Evolutionary conservation across 2,797 vertebrate genomes (phyloP).

Genomic region (Zalophus californianus): DNA sequence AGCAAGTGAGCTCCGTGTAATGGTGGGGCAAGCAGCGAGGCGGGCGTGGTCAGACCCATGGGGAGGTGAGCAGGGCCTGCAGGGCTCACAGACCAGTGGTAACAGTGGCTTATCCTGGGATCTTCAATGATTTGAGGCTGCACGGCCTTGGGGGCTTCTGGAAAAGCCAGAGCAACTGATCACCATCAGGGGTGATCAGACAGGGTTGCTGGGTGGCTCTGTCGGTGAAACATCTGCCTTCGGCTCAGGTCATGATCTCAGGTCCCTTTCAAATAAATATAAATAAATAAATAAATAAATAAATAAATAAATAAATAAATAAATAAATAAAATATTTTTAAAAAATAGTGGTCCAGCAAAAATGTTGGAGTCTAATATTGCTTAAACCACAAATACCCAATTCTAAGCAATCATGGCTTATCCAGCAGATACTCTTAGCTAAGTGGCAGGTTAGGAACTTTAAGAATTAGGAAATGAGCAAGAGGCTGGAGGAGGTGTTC

Average conservation of each 20-base stretch:
- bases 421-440: accelerated
- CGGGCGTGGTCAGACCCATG: accelerated
- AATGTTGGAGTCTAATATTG: too few relatives aligned
- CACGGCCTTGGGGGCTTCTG: accelerated
- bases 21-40: neutral
- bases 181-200: too few relatives aligned
- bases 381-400: neutral
- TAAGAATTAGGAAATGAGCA: neutral
- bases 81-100: neutral
- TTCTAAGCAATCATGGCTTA: neutral
- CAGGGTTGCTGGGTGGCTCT: neutral
- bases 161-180: too few relatives aligned
- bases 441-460: accelerated
- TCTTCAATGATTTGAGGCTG: accelerated
- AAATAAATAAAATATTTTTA: neutral
- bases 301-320: neutral
- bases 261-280: neutral
- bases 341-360: accelerated
- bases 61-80: accelerated
- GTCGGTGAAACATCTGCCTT: neutral
- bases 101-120: neutral
- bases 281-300: too few relatives aligned
- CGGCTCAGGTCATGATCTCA: neutral
- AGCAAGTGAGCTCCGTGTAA: accelerated
- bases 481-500: accelerated